Evolutionary conservation across 1,140 invertebrate species (phyloP), one percentile per base, ranked within the genome.

Genomic region (Drosophila punjabiensis): DNA sequence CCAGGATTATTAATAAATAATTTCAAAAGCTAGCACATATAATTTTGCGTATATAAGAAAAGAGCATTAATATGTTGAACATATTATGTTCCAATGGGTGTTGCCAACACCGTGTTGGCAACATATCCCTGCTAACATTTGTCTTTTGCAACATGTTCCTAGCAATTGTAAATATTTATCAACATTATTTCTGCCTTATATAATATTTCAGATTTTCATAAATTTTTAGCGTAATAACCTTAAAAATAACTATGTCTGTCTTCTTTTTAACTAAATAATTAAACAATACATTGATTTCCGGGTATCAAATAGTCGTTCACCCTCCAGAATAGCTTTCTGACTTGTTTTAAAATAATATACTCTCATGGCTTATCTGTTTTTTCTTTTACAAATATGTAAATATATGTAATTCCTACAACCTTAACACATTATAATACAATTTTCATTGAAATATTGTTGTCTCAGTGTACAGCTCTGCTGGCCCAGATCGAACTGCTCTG

Each of bases 401-500:
- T 1, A 24, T 24, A 24, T 24, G 24, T 24, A 2, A 24, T 24
- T 2, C 3, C 24, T 24, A 3, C 3, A 24, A 24, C 24, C 24
- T 3, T 24, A 24, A 24, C 24, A 24, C 24, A 2, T 24, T 24
- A 2, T 24, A 3, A 6, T 20, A 20, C 2, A 20, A 47, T 6
- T 13, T 24, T 24, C 3, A 8, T 20, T 14, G 8, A 16, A 10
- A n/a, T 50, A 52, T n/a, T 52, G 9, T 67, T 28, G 2, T 45
- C 18, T 28, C 50, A 67, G 75, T 77, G 75, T 68, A 59, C 4
- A 16, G 24, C 24, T 1, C 33, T 55, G 35, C 45, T 62, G 43
- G 52, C 48, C 75, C 65, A 45, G 41, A 63, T 69, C 53, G 64
- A 79, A 63, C 50, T 62, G 77, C 67, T 62, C 58, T 52, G 63